These are phyloP conservation scores for Microtus oregoni DNA, from an alignment of 2,113 vertebrate species.

Conservation along the genomic window DNA sequence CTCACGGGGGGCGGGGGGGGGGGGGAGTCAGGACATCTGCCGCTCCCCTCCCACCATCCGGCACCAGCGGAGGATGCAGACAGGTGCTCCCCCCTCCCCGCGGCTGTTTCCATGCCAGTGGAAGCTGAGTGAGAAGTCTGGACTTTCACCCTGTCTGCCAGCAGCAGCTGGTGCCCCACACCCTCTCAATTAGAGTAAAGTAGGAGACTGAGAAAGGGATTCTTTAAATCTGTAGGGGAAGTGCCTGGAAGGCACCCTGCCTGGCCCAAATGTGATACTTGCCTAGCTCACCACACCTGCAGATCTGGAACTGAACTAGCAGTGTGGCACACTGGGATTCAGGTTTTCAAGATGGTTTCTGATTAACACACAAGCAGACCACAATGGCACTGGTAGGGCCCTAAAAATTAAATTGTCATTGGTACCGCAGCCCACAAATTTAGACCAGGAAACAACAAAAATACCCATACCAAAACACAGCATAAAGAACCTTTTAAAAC, in stretches of 20 bases:
- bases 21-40: conserved; percentile 53
- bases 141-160: conserved; percentile 60
- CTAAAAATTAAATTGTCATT: conserved; percentile 62
- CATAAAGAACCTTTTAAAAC: conserved; percentile 57
- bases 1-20: no score
- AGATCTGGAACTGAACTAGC: conserved; percentile 34
- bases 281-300: conserved; percentile 6
- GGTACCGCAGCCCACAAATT: conserved; percentile 45
- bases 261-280: conserved; percentile 40
- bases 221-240: conserved; percentile 59
- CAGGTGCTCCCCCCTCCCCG: not conserved
- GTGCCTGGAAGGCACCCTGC: conserved; percentile 33
- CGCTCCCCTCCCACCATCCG: not conserved
- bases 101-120: conserved; percentile 31
- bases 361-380: conserved; percentile 47
- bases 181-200: conserved; percentile 44
- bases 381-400: not conserved
- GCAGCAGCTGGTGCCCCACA: conserved; percentile 60
- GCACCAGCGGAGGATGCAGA: conserved; percentile 49
- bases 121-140: conserved; percentile 29
- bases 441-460: conserved; percentile 60
- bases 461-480: conserved; percentile 41
- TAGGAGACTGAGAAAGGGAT: conserved; percentile 29
- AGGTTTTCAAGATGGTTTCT: conserved; percentile 43
- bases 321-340: not conserved